Base-by-base conservation (phyloP, 2,888 invertebrate genomes). In the Mactromeris polynyma region DNA sequence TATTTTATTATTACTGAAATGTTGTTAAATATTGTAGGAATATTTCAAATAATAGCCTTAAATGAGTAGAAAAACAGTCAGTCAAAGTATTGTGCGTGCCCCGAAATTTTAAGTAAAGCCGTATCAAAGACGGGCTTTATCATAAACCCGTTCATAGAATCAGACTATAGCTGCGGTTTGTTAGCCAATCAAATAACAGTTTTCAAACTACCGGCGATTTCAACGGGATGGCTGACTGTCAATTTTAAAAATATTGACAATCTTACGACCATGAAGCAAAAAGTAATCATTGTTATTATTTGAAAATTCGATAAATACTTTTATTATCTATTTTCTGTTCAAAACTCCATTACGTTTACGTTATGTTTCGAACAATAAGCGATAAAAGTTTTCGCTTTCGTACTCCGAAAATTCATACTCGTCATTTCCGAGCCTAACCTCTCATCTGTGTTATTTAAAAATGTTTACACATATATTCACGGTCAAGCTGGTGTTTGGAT, bases 171-270 rank as follows among this genome's bases (percentile, higher is more conserved):
- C 14, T 73, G 7, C 36, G 17, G 73, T 36, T 33, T 69, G 31
- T 78, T 31, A 19, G n/a, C 88, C 88, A 89, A 89, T 89, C 85
- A 85, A 58, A 85, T 26, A n/a, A 42, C 42, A 36, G 40, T 36
- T 78, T 89, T 82, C 79, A 85, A 89, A 84, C 14, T 33, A 84
- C 77, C 84, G 84, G 84, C 73, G 78, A 78, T 77, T 84, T 78
- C 40, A 54, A 54, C 36, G 51, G 77, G 17, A 54, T 84, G 77
- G 77, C 31, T 36, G 69, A 31, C 58, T n/a, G 38, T 54, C 17
- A 19, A 36, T n/a, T 58, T 58, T 33, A n/a, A 58, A 81, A 54
- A 64, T 64, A 64, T 26, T 64, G 58, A 64, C 58, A 11, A 80
- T 51, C 80, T 7, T 31, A 31, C 33, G 14, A 81, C 26, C 7